Conservation (phyloP, 1,140 invertebrate species). For the Manduca sexta region DNA sequence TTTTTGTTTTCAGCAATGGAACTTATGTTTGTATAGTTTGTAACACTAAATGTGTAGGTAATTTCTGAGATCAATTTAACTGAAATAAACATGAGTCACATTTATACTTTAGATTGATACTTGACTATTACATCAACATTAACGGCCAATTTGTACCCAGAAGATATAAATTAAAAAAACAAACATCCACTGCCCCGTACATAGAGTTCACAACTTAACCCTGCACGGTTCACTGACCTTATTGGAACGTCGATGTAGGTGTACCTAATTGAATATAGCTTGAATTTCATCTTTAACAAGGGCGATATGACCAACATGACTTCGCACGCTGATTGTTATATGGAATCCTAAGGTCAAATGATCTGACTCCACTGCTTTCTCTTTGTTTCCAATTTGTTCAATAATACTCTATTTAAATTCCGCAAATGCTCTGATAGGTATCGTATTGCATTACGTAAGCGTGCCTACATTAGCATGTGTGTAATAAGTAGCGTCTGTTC, state of each 20-base stretch:
- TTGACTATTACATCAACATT: too few species aligned
- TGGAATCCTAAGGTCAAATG: conserved; percentile 61
- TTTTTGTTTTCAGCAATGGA: too few species aligned
- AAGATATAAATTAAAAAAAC: too few species aligned
- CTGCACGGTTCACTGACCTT: background rate
- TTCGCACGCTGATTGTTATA: conserved; percentile 66
- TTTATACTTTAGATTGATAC: too few species aligned
- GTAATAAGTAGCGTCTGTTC: background rate
- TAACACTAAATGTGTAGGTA: too few species aligned
- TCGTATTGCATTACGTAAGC: background rate
- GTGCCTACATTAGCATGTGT: background rate
- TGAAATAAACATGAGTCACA: too few species aligned
- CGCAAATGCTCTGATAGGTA: too few species aligned
- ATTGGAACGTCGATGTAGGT: conserved; percentile 41
- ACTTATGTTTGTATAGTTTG: too few species aligned
- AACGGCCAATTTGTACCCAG: too few species aligned
- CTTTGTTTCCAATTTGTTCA: conserved; percentile 16
- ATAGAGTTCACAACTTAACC: too few species aligned
- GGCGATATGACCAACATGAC: conserved; percentile 46
- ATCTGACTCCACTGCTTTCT: conserved; percentile 45
- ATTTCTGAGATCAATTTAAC: too few species aligned
- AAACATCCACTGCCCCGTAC: too few species aligned
- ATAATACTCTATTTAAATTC: conserved; percentile 14
- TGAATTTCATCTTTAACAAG: conserved; percentile 53
- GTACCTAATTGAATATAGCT: conserved; percentile 48